These are phyloP conservation scores for Chaetogeoica ovagalla DNA, from an alignment of 2,888 invertebrate species.

Conservation along the genomic window DNA sequence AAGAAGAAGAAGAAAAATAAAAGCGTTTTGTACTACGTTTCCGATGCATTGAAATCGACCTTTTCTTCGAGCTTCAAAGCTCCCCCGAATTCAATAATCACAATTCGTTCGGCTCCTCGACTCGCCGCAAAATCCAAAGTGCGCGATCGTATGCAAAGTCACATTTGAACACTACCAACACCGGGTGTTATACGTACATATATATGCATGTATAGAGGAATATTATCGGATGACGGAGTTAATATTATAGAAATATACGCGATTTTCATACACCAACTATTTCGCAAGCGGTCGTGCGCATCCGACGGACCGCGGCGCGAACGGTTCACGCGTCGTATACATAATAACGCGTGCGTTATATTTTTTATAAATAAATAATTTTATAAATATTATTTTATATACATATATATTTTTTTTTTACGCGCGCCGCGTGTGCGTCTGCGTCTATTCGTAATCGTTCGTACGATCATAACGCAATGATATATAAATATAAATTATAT, in stretches of 20 bases:
- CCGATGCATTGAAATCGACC: background rate
- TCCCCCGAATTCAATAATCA: slow-evolving; percentile 39
- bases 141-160: background rate
- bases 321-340: background rate
- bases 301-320: background rate
- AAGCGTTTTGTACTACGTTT: no score
- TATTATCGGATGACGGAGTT: slow-evolving; percentile 23
- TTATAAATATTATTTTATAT: no score
- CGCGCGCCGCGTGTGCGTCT: no score
- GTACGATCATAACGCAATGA: no score
- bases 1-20: no score
- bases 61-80: slow-evolving; percentile 38
- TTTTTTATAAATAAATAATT: no score
- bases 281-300: background rate
- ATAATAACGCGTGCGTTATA: no score
- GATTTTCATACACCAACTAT: slow-evolving; percentile 9
- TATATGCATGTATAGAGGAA: background rate
- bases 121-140: background rate
- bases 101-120: background rate
- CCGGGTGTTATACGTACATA: background rate
- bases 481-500: no score
- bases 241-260: background rate
- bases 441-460: no score
- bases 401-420: no score
- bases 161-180: background rate